Conservation (phyloP, 2,797 vertebrate species). For the Myotis daubentonii region DNA sequence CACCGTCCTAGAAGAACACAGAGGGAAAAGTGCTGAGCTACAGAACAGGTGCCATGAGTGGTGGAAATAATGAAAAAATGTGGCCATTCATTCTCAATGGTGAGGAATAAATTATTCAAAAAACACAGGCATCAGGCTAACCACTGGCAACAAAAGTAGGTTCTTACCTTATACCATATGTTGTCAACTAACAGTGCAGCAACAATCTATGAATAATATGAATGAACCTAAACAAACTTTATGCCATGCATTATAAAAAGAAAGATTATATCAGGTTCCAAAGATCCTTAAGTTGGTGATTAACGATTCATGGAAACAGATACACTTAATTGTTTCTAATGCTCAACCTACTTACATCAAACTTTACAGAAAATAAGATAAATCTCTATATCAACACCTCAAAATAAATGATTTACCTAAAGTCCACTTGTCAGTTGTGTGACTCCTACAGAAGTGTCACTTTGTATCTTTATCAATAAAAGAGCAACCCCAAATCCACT, state of each 20-base stretch:
- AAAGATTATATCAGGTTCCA: neutral
- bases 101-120: neutral
- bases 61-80: neutral
- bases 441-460: slow-evolving; percentile 39
- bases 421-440: slow-evolving; percentile 8
- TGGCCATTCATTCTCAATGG: neutral
- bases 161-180: neutral
- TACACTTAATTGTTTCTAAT: slow-evolving; percentile 44
- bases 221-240: slow-evolving; percentile 12
- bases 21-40: neutral
- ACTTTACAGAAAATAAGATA: slow-evolving; percentile 64
- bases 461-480: neutral
- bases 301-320: slow-evolving; percentile 17
- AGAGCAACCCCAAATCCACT: neutral
- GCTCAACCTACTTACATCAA: slow-evolving; percentile 53
- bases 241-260: slow-evolving; percentile 17
- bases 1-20: neutral
- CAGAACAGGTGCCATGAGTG: neutral
- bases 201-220: neutral
- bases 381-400: slow-evolving; percentile 26
- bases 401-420: slow-evolving; percentile 61
- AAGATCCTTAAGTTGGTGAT: neutral
- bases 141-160: neutral
- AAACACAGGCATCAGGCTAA: neutral
- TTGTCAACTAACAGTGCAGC: neutral